Conservation (phyloP, 2,888 invertebrate species). For the Eledone cirrhosa region DNA sequence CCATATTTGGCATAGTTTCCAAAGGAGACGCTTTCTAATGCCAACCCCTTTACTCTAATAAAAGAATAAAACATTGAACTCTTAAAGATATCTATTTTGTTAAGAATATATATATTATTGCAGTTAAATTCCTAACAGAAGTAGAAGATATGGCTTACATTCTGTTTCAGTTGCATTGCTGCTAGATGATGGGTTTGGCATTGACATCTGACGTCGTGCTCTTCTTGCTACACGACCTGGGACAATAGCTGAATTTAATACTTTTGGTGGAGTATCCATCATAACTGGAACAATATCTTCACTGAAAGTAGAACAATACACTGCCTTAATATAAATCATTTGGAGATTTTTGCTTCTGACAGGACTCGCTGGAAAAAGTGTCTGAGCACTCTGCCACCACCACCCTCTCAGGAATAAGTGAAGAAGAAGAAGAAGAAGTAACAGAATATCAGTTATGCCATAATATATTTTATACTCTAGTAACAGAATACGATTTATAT, state of each 20-base stretch:
- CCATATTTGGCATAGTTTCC: too few relatives aligned
- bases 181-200: slow-evolving; percentile 36
- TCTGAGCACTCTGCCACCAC: too few relatives aligned
- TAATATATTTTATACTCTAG: too few relatives aligned
- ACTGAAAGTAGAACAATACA: slow-evolving; percentile 35
- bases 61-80: too few relatives aligned
- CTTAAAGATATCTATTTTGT: not conserved
- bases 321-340: not conserved
- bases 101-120: slow-evolving; percentile 5
- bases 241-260: slow-evolving; percentile 41
- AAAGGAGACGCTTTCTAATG: too few relatives aligned
- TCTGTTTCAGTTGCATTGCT: slow-evolving; percentile 38
- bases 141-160: slow-evolving; percentile 28
- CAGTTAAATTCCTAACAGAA: not conserved
- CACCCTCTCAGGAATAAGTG: too few relatives aligned
- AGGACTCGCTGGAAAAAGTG: too few relatives aligned
- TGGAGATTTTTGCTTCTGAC: too few relatives aligned
- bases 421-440: too few relatives aligned
- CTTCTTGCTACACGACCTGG: slow-evolving; percentile 57
- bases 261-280: slow-evolving; percentile 45
- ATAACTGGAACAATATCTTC: slow-evolving; percentile 48
- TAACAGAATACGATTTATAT: too few relatives aligned
- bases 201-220: slow-evolving; percentile 44
- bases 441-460: too few relatives aligned
- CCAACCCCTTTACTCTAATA: too few relatives aligned